These are phyloP conservation scores for Callyntrura sp. DNA, from an alignment of 2,888 invertebrate genomes.

Conservation along the genomic window DNA sequence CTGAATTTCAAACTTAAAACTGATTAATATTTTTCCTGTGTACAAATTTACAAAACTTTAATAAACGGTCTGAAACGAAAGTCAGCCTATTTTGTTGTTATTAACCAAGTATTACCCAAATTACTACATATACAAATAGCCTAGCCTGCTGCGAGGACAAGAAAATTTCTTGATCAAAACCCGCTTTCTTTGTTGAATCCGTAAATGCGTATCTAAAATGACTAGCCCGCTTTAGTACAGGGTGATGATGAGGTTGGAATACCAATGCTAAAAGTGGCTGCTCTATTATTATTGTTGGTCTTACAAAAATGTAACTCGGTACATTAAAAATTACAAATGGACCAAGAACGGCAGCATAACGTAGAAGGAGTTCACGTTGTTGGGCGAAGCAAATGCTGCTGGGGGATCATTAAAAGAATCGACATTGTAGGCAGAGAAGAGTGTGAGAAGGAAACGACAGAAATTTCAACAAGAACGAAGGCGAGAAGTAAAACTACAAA, in stretches of 20 bases:
- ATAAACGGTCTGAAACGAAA: too few relatives aligned
- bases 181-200: not conserved
- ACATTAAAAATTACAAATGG: conserved; percentile 18
- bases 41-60: too few relatives aligned
- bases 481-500: not conserved
- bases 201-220: not conserved
- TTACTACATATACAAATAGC: too few relatives aligned
- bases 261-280: not conserved
- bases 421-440: not conserved
- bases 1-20: too few relatives aligned
- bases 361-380: not conserved
- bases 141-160: too few relatives aligned
- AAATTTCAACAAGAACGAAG: conserved; percentile 2
- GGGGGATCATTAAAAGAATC: not conserved
- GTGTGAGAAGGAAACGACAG: not conserved
- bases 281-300: not conserved
- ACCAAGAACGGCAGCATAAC: not conserved
- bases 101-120: too few relatives aligned
- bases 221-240: not conserved
- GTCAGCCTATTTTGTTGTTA: too few relatives aligned
- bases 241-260: not conserved
- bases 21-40: too few relatives aligned
- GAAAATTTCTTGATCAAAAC: too few relatives aligned
- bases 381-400: not conserved
- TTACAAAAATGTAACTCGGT: not conserved